These are phyloP conservation scores for Sialis fuliginosa DNA, from an alignment of 2,888 invertebrate species.

Conservation along the genomic window DNA sequence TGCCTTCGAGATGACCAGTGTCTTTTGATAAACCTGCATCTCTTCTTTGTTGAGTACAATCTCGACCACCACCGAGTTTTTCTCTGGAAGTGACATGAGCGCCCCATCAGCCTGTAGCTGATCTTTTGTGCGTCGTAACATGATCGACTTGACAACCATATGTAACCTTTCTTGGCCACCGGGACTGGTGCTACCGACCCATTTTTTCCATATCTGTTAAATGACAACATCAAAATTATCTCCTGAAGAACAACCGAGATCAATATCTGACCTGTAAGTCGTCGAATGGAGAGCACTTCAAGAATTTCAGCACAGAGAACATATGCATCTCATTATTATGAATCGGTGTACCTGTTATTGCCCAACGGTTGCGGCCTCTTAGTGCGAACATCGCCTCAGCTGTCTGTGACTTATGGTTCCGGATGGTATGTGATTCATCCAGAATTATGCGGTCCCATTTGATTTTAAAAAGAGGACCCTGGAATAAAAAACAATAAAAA, in stretches of 20 bases:
- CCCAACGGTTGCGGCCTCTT: conserved; percentile 51
- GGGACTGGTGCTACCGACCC: conserved; percentile 70
- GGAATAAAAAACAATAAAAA: conserved; percentile 5
- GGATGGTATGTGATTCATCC: conserved; percentile 86
- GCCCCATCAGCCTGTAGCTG: conserved; percentile 50
- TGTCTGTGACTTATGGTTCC: conserved; percentile 69
- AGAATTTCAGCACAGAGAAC: conserved; percentile 64
- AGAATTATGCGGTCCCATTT: conserved; percentile 75
- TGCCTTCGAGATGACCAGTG: conserved; percentile 51
- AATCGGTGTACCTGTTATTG: conserved; percentile 85
- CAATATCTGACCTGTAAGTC: conserved; percentile 41
- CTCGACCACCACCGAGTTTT: conserved; percentile 33
- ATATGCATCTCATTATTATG: conserved; percentile 83
- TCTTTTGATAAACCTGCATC: conserved; percentile 60
- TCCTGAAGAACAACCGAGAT: background rate
- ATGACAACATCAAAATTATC: background rate
- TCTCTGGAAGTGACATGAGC: conserved; percentile 41
- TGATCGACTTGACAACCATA: conserved; percentile 64
- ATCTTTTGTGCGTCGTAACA: conserved; percentile 75
- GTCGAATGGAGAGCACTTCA: conserved; percentile 76
- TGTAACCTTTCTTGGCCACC: conserved; percentile 68
- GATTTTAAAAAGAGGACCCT: conserved; percentile 44
- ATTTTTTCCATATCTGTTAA: conserved; percentile 68
- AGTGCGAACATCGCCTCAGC: conserved; percentile 53
- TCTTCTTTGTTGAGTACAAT: conserved; percentile 51